Conservation (phyloP, 2,113 vertebrate species). For the Oceanites oceanicus region DNA sequence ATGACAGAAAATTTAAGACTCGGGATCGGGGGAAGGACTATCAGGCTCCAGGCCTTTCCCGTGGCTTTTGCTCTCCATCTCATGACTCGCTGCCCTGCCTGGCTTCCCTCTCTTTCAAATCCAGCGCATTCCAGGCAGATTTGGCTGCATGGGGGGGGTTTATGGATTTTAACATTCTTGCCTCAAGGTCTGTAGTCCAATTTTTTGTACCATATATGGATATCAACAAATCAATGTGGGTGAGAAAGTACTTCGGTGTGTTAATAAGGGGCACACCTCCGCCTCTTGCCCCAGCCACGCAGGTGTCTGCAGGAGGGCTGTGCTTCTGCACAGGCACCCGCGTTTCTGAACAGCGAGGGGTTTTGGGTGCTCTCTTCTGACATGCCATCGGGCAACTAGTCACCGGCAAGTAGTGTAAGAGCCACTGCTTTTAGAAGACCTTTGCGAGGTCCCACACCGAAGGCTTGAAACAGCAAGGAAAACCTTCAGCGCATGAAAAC, state of each 20-base stretch:
- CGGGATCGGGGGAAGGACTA: background rate
- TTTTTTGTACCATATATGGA: background rate
- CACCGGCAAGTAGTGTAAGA: background rate
- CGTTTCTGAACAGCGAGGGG: fast-evolving
- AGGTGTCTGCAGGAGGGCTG: background rate
- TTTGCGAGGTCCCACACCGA: fast-evolving
- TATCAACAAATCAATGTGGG: background rate
- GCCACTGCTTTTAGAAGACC: background rate
- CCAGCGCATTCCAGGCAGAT: background rate
- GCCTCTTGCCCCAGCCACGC: background rate
- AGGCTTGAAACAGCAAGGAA: background rate
- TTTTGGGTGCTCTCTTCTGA: background rate
- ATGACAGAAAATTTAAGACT: background rate
- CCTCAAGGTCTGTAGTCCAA: background rate
- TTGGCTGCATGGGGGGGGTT: background rate
- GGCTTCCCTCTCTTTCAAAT: background rate
- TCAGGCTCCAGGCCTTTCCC: background rate
- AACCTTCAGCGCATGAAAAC: fast-evolving
- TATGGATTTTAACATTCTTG: background rate
- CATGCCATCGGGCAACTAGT: fast-evolving
- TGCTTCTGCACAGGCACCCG: fast-evolving
- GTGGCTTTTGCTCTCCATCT: background rate
- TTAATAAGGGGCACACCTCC: background rate
- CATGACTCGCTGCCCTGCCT: fast-evolving
- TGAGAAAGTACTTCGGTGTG: background rate